A percentile compares a stretch with the other conserved stretches of the same genome.
These are phyloP conservation scores for Zaprionus taronus DNA, from an alignment of 1,140 invertebrate genomes.

Conservation along the genomic window DNA sequence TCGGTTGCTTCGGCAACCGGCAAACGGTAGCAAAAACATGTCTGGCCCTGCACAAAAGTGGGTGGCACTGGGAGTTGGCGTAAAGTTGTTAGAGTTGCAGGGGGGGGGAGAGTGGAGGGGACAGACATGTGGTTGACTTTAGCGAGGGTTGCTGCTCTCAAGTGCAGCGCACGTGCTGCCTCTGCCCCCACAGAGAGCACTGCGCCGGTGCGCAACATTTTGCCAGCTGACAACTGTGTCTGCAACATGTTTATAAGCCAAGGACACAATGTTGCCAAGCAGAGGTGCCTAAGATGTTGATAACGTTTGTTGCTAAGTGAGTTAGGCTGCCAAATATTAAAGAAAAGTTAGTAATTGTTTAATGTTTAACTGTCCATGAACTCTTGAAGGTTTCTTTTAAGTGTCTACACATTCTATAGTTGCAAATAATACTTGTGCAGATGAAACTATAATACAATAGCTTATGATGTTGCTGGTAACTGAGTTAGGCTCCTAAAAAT, in stretches of 20 bases:
- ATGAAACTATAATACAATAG: too few species aligned
- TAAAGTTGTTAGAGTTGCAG: constrained; percentile 1
- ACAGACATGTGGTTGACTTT: constrained; percentile 3
- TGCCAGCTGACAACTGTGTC: neutral
- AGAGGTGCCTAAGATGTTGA: neutral
- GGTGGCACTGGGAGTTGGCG: neutral
- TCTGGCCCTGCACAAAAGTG: constrained; percentile 37
- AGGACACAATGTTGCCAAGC: constrained; percentile 10
- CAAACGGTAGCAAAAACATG: constrained; percentile 65
- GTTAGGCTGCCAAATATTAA: neutral
- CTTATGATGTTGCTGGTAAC: too few species aligned
- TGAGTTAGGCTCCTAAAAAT: too few species aligned
- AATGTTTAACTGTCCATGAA: neutral
- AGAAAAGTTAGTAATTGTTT: neutral
- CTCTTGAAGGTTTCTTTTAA: neutral
- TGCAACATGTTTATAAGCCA: constrained; percentile 13
- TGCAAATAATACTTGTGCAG: neutral
- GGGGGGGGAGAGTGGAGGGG: neutral
- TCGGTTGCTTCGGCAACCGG: constrained; percentile 65
- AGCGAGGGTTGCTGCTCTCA: constrained; percentile 31
- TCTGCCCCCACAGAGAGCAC: constrained; percentile 33
- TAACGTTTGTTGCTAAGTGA: neutral
- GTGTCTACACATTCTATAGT: neutral
- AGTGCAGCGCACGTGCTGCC: constrained; percentile 37
- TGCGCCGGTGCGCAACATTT: constrained; percentile 63